Evolutionary conservation across 2,797 vertebrate species (phyloP).

Genomic region (Schizothorax lantsangensis): DNA sequence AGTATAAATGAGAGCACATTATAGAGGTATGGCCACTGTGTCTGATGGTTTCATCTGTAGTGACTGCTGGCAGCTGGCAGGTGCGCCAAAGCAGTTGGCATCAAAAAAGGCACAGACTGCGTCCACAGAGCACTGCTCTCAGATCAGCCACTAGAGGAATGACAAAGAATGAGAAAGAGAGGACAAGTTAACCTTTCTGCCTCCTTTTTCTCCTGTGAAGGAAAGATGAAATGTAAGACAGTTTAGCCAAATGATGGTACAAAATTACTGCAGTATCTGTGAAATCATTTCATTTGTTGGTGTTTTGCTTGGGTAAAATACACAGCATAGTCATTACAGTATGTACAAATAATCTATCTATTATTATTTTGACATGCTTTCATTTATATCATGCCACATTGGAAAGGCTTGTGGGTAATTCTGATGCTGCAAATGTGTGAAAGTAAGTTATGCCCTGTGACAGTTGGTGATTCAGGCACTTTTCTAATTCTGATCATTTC

Average conservation of each 20-base stretch:
- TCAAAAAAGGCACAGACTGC: neutral
- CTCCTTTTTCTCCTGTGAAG: neutral
- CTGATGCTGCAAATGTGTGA: neutral
- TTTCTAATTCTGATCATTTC: neutral
- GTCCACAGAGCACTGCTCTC: neutral
- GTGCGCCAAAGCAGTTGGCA: neutral
- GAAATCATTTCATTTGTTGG: neutral
- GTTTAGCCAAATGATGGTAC: neutral
- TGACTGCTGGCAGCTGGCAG: neutral
- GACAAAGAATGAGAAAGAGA: neutral
- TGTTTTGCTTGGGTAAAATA: neutral
- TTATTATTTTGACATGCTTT: neutral
- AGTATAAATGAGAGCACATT: neutral
- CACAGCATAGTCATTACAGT: too few species aligned
- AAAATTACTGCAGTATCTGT: neutral
- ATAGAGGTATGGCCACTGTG: neutral
- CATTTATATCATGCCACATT: neutral
- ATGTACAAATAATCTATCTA: too few species aligned
- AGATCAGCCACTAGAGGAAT: neutral
- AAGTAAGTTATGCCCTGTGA: neutral
- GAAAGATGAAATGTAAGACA: neutral
- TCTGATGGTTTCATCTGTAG: conserved; percentile 8
- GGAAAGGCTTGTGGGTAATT: neutral
- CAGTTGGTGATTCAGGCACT: neutral
- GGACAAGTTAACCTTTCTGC: neutral